Conservation (phyloP, 2,797 vertebrate species). For the Myotis vivesi region DNA sequence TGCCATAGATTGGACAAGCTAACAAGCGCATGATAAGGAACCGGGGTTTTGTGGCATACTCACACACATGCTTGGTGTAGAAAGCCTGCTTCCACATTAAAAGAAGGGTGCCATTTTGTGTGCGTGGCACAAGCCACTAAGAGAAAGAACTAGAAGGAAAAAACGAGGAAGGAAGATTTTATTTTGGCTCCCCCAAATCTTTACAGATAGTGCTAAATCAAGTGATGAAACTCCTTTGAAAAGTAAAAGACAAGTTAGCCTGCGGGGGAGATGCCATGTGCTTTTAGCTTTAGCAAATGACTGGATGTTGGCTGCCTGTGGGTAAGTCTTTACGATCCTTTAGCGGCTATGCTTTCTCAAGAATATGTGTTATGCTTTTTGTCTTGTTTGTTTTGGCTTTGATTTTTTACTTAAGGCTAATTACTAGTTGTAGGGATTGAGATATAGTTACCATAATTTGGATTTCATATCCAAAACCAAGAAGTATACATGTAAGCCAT, state of each 20-base stretch:
- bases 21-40: slow-evolving; percentile 99
- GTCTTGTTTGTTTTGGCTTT: neutral
- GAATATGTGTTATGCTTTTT: neutral
- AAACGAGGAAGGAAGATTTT: slow-evolving; percentile 76
- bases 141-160: slow-evolving; percentile 84
- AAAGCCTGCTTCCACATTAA: slow-evolving; percentile 85
- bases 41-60: slow-evolving; percentile 89
- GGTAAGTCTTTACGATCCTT: slow-evolving; percentile 89
- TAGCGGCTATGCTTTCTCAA: slow-evolving; percentile 63
- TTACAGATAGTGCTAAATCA: slow-evolving; percentile 84
- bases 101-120: slow-evolving; percentile 89
- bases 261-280: slow-evolving; percentile 83
- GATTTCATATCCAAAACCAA: slow-evolving; percentile 44
- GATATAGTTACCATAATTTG: slow-evolving; percentile 36
- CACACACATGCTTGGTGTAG: slow-evolving; percentile 86
- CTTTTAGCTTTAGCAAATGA: slow-evolving; percentile 83
- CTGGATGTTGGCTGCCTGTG: slow-evolving; percentile 84
- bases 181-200: slow-evolving; percentile 82
- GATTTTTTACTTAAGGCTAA: slow-evolving; percentile 57
- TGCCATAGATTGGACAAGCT: slow-evolving; percentile 99
- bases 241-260: slow-evolving; percentile 87
- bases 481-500: slow-evolving; percentile 41
- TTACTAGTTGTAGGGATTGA: slow-evolving; percentile 63
- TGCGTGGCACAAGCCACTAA: slow-evolving; percentile 82
- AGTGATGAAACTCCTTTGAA: slow-evolving; percentile 84